Percentiles rank a stretch among this genome's conserved stretches.
Evolutionary conservation across 2,113 vertebrate species (phyloP).

Genomic region (Hucho hucho): DNA sequence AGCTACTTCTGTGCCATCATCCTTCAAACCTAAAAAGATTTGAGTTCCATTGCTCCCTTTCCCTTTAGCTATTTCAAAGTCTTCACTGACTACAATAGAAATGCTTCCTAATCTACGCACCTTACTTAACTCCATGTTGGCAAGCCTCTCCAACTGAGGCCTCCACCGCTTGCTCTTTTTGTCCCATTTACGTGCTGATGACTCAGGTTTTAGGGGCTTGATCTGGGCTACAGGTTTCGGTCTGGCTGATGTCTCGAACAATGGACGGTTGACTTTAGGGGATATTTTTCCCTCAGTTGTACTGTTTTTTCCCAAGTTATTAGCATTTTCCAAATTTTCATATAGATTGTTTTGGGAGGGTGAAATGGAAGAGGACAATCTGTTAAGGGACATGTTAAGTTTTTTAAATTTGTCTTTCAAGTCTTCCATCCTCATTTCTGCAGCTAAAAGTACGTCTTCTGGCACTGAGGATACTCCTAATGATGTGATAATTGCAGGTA

Average conservation of each 20-base stretch:
- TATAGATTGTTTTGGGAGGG: too few relatives aligned
- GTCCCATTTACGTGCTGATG: neutral
- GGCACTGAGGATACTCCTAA: conserved; percentile 48
- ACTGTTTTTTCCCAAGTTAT: too few relatives aligned
- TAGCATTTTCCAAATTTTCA: neutral
- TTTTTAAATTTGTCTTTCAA: conserved; percentile 46
- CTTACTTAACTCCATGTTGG: neutral
- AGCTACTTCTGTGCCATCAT: conserved; percentile 60
- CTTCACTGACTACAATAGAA: conserved; percentile 25
- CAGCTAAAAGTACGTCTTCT: conserved; percentile 39
- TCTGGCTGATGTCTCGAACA: too few relatives aligned
- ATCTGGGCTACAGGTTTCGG: too few relatives aligned
- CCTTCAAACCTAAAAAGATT: conserved; percentile 54
- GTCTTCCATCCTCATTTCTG: conserved; percentile 32
- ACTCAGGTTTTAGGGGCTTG: neutral
- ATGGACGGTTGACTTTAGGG: too few relatives aligned
- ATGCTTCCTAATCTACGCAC: conserved; percentile 14
- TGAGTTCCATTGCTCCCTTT: conserved; percentile 55
- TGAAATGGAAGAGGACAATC: neutral
- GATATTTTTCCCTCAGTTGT: too few relatives aligned
- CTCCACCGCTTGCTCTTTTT: conserved; percentile 37
- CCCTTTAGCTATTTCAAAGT: conserved; percentile 37
- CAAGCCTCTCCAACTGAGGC: conserved; percentile 24
- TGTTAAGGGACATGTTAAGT: conserved; percentile 26
- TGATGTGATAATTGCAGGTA: conserved; percentile 10